Evolutionary conservation across 64 coral and sea anemone genomes (phyloP).

Genomic region (Actinia equina): DNA sequence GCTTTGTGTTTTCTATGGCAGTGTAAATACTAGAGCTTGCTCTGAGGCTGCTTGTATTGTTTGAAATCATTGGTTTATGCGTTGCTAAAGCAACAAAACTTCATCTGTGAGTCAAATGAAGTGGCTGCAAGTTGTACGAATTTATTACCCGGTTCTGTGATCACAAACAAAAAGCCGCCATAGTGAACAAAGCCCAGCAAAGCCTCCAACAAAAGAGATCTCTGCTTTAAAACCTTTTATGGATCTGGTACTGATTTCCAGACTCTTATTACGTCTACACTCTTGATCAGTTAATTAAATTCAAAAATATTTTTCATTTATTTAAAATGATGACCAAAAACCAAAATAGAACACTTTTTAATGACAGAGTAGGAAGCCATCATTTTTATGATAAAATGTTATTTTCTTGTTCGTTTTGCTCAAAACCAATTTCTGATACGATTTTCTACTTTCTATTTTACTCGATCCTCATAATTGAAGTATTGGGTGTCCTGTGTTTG

Average conservation of each 20-base stretch:
- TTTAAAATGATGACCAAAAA: too few species aligned
- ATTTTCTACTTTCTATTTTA: not conserved
- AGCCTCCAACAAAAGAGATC: not conserved
- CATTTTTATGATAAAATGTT: too few species aligned
- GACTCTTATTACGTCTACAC: too few species aligned
- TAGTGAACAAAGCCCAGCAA: too few species aligned
- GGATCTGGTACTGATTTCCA: too few species aligned
- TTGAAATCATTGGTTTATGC: not conserved
- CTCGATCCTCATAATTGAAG: not conserved
- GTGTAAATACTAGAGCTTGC: not conserved
- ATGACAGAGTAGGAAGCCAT: too few species aligned
- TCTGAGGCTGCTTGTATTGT: constrained; percentile 11
- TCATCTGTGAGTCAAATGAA: constrained; percentile 30
- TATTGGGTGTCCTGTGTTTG: not conserved
- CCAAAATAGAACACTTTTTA: too few species aligned
- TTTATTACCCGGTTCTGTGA: not conserved
- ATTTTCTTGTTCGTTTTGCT: too few species aligned
- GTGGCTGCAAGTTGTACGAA: not conserved
- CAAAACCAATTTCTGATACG: not conserved
- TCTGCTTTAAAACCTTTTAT: too few species aligned
- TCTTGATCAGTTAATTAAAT: too few species aligned
- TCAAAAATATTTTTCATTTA: too few species aligned
- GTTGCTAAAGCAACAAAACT: constrained; percentile 29
- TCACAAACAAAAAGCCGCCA: not conserved
- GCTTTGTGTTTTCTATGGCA: not conserved